Base-by-base conservation (phyloP, 1,140 invertebrate species). In the Panonychus citri region DNA sequence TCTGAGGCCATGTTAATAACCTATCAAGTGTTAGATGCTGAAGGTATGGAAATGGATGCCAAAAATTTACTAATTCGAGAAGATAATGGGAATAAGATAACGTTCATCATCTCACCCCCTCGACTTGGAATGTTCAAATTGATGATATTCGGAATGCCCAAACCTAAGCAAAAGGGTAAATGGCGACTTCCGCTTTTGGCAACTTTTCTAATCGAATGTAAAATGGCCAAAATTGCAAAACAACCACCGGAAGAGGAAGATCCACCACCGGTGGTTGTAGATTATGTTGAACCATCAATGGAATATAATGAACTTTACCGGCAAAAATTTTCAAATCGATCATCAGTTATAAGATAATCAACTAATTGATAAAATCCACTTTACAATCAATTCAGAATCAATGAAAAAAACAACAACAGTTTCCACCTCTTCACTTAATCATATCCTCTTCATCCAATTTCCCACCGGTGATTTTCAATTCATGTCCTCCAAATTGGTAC, bases 101-200 rank as follows among this genome's bases (percentile, higher is more conserved):
- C 63, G n/a, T 63, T 68, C 25, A 61, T 60, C 24, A 60, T 70
- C 26, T 57, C 62, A 19, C 67, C 68, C 5, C 65, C 65, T 25
- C 62, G 63, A 34, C 60, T 64, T 8, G 68, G 68, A 27, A 66
- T 61, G 52, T 70, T 63, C 62, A 69, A 68, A 57, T 60, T 70
- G 3, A 57, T 68, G 26, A 60, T 70, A 43, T 70, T 64, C 57
- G 68, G 64, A 1, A 64, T 67, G n/a, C 66, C 66, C 3, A 64
- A 64, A 52, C 68, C 68, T 8, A 66, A 66, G 49, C 62, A 66
- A 37, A 66, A 65, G 40, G 63, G 67, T 10, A 65, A 66, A 34
- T 68, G 66, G 66, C 55, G 64, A 3, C 50, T 68, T 19, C 67
- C 67, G 3, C 60, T 68, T 15, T 53, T 68, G 30, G 66, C 65